Percentiles rank a stretch among this genome's conserved stretches.
These are phyloP conservation scores for Lysandra bellargus DNA, from an alignment of 2,888 invertebrate species.

Conservation along the genomic window DNA sequence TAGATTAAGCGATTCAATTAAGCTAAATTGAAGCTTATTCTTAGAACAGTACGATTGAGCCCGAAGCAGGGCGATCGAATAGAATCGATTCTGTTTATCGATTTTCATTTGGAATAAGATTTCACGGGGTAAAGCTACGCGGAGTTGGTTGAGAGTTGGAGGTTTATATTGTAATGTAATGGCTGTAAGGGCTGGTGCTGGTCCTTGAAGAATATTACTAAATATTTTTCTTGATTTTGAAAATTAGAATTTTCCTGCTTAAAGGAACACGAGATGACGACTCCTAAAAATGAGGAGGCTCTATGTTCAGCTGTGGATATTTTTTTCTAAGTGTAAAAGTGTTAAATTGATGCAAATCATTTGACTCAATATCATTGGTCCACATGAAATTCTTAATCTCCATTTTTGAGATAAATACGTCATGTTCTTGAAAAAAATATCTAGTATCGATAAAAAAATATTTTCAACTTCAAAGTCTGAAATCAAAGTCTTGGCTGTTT, in stretches of 20 bases:
- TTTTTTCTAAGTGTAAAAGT: too few species aligned
- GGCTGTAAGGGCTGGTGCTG: background rate
- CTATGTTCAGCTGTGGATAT: too few species aligned
- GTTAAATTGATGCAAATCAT: too few species aligned
- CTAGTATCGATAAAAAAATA: background rate
- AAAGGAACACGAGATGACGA: too few species aligned
- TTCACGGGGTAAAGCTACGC: background rate
- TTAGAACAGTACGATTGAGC: constrained; percentile 15
- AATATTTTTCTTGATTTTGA: background rate
- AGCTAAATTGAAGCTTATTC: constrained; percentile 22
- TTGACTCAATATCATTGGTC: too few species aligned
- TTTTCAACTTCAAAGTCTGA: background rate
- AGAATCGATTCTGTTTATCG: constrained; percentile 23
- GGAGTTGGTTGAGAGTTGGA: background rate
- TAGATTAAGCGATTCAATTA: constrained; percentile 30
- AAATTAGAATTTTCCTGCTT: background rate
- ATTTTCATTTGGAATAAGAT: constrained; percentile 20
- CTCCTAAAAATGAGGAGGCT: too few species aligned
- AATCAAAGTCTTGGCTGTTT: background rate
- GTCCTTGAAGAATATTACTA: background rate
- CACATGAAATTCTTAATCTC: too few species aligned
- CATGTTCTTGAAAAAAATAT: background rate
- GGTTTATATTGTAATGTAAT: background rate
- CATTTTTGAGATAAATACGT: too few species aligned
- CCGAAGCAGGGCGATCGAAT: background rate